These are phyloP conservation scores for Nibea albiflora DNA, from an alignment of 2,113 vertebrate genomes.

Conservation along the genomic window DNA sequence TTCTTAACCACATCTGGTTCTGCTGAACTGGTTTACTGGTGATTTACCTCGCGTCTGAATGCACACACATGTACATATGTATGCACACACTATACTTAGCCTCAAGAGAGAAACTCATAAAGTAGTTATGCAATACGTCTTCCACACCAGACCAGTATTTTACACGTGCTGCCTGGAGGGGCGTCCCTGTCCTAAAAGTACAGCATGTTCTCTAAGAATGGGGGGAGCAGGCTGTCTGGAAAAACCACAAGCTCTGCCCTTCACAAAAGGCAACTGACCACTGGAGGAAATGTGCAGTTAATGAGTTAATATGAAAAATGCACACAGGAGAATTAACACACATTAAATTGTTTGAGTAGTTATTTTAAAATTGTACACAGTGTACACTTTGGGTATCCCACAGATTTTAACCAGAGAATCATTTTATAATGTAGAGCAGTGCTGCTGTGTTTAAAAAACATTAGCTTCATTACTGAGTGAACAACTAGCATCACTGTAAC, in stretches of 20 bases:
- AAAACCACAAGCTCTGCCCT: background rate
- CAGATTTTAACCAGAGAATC: background rate
- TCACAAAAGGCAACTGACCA: background rate
- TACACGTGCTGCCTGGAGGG: conserved; percentile 46
- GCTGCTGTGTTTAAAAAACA: background rate
- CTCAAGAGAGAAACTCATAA: conserved; percentile 34
- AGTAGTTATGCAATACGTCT: conserved; percentile 52
- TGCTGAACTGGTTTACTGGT: conserved; percentile 34
- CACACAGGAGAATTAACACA: background rate
- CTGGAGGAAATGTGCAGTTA: conserved; percentile 5
- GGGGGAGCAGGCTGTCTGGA: background rate
- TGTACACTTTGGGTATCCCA: background rate
- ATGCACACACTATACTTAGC: conserved; percentile 1
- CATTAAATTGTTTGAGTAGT: background rate
- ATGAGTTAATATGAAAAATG: background rate
- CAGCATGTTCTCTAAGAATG: conserved; percentile 64
- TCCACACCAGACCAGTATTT: conserved; percentile 24
- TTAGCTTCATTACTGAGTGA: background rate
- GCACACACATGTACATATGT: background rate
- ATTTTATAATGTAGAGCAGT: background rate
- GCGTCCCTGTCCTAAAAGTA: conserved; percentile 60
- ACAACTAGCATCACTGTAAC: background rate
- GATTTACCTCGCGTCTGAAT: background rate
- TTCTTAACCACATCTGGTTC: conserved; percentile 40
- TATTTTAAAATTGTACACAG: background rate